Percentiles rank a stretch among this genome's conserved stretches.
phyloP scores from a whole-genome alignment of 2,888 invertebrate species.

The Ganaspis brasiliensis region DNA sequence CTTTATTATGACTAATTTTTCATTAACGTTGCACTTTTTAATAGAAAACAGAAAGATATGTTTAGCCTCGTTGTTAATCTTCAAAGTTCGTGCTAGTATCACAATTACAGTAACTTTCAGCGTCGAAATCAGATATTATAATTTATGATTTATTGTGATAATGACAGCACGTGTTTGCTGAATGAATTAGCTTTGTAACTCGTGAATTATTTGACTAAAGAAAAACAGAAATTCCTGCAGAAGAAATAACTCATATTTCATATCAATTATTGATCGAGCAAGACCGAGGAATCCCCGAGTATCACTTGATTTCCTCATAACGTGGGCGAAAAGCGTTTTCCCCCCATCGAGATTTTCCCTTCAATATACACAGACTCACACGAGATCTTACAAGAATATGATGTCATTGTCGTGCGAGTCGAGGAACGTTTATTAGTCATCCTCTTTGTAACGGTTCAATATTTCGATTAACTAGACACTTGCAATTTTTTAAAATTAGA shows the following conservation, averaged over 20 bases:
- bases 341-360: constrained; percentile 59
- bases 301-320: constrained; percentile 59
- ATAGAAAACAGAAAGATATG: too few relatives aligned
- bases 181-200: too few relatives aligned
- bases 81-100: too few relatives aligned
- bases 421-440: constrained; percentile 77
- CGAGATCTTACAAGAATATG: constrained; percentile 63
- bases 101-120: too few relatives aligned
- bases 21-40: too few relatives aligned
- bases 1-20: not conserved
- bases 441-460: constrained; percentile 70
- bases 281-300: constrained; percentile 58
- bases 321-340: constrained; percentile 56
- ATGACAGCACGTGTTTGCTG: not conserved
- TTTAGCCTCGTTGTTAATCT: too few relatives aligned
- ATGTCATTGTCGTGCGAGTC: constrained; percentile 76
- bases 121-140: not conserved
- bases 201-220: not conserved
- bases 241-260: not conserved
- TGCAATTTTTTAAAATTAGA: too few relatives aligned
- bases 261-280: constrained; percentile 41
- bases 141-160: not conserved
- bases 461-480: constrained; percentile 19
- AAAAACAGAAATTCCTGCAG: not conserved
- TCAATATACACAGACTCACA: constrained; percentile 50